A percentile compares a stretch with the other conserved stretches of the same genome.
phyloP scores from a whole-genome alignment of 2,888 invertebrate genomes.

The Plemyria rubiginata region DNA sequence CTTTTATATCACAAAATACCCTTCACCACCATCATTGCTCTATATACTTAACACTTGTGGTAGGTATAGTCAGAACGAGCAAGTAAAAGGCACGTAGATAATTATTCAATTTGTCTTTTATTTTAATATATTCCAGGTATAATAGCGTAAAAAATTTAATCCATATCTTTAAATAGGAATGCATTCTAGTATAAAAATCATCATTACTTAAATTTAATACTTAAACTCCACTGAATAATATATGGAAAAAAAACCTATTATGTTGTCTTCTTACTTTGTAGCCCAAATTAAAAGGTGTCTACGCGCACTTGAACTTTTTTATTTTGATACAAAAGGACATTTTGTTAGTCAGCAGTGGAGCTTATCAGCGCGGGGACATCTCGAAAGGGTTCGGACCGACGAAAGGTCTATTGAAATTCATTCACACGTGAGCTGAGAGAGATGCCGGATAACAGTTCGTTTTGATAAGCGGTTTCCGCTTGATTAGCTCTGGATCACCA shows the following conservation, averaged over 20 bases:
- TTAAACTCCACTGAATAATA: no score
- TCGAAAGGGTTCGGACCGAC: conserved; percentile 65
- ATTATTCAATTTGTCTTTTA: no score
- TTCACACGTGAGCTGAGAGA: conserved; percentile 71
- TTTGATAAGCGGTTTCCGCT: conserved; percentile 44
- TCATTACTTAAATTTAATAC: no score
- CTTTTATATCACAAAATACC: no score
- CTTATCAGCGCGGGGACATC: conserved; percentile 71
- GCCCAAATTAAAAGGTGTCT: conserved; percentile 59
- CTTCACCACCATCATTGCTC: no score
- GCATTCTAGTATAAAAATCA: no score
- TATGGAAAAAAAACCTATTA: neutral
- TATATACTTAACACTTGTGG: no score
- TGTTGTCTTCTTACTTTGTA: conserved; percentile 38
- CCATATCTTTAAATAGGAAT: no score
- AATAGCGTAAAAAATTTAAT: no score
- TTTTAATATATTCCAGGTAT: no score
- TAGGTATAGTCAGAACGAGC: no score
- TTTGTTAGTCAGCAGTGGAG: conserved; percentile 70
- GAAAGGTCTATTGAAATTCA: conserved; percentile 65
- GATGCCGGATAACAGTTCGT: conserved; percentile 40
- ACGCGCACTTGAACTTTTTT: conserved; percentile 59
- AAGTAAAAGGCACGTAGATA: no score
- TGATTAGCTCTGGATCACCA: conserved; percentile 40
- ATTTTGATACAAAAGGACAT: conserved; percentile 76